Evolutionary conservation across 2,113 vertebrate species (phyloP).

Genomic region (Pandion haliaetus): DNA sequence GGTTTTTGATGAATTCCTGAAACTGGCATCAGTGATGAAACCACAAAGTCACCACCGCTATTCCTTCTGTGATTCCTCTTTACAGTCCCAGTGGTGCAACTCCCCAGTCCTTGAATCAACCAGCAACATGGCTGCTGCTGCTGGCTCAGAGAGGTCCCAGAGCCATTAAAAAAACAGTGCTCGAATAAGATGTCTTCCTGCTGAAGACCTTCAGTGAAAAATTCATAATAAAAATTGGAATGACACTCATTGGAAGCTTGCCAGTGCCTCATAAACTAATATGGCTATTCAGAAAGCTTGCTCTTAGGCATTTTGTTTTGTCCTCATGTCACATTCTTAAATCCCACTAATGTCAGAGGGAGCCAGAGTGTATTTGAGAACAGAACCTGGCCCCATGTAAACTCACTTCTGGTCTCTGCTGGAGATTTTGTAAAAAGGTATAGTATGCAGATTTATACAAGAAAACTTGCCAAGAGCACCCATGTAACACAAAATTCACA

Average conservation of each 20-base stretch:
- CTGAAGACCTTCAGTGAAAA: neutral
- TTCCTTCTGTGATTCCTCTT: neutral
- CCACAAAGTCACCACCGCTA: neutral
- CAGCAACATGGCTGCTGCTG: neutral
- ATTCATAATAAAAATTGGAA: neutral
- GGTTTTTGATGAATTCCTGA: neutral
- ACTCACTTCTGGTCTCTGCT: neutral
- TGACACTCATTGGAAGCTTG: neutral
- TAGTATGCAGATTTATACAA: neutral
- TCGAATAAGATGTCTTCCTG: neutral
- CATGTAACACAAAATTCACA: neutral
- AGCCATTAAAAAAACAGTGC: no score
- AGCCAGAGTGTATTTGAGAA: neutral
- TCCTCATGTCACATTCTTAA: neutral
- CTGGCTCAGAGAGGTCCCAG: neutral
- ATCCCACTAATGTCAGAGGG: neutral
- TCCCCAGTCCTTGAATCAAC: neutral
- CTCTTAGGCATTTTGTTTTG: neutral
- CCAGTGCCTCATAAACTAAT: neutral
- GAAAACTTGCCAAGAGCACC: neutral
- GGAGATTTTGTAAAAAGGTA: neutral
- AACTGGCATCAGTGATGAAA: neutral
- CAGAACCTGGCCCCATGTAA: neutral
- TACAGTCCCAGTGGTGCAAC: neutral
- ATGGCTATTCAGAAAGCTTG: neutral